Evolutionary conservation across 2,888 invertebrate species (phyloP), one percentile per base, ranked within the genome.

Genomic region (Myopa tessellatipennis): DNA sequence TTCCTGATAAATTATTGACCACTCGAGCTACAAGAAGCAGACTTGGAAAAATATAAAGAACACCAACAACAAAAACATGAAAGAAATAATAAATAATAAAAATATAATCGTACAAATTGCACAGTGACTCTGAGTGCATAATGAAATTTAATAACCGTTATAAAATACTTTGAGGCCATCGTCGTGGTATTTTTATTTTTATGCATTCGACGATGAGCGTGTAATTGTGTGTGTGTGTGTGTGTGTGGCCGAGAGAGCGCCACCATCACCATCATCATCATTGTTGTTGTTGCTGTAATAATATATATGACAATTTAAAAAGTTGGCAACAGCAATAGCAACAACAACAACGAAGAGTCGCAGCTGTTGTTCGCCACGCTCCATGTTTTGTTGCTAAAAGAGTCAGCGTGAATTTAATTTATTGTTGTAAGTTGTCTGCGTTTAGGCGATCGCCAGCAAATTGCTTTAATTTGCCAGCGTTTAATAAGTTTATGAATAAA

Each of bases 141-240:
- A 77, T 77, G 73, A 61, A 77, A 77, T 77, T 77, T 77, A 52
- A 69, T 69, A 69, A 52, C 52, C 52, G 50, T 69, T 52, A 65
- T 65, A 52, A 69, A 69, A 12, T 69, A 18, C 50, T 69, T 69
- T 34, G 69, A 8, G 50, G 26, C 14, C 69, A 26, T 52, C 38
- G 50, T 69, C 52, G n/a, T 69, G 36, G 38, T 69, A 52, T 8
- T 69, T 50, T n/a, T 26, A 38, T 69, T 63, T 6, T 10, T 10
- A 63, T 36, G 26, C 12, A 12, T 63, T 63, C 4, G 63, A 26
- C 36, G 65, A 8, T 69, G 16, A 34, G 68, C 4, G 3, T 52
- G 18, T 52, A 52, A 3, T 26, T 68, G 68, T 45, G 50, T 16
- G 7, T 34, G 61, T 26, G 8, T 34, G 61, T 63, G 26, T 18